Evolutionary conservation across 2,113 vertebrate species (phyloP), one percentile per base, ranked within the genome.

Genomic region (Proteles cristata): DNA sequence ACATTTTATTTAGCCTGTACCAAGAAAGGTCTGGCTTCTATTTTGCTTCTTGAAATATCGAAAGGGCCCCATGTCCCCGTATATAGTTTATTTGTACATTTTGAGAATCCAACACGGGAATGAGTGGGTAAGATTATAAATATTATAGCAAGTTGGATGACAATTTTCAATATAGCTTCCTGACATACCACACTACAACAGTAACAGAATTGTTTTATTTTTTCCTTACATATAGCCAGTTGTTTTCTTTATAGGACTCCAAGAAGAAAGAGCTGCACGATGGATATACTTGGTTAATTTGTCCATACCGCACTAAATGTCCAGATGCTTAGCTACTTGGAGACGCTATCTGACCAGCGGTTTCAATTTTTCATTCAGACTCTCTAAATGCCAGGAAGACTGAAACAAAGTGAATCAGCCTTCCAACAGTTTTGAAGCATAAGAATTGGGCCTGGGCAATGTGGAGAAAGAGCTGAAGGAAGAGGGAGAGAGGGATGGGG

Each of bases 301-400:
- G 81, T 80, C 85, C 74, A 23, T 9, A 76, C 3, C 1, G 26
- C 66, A 21, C 7, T 58, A 39, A 55, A 45, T 65, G 93, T 14
- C 17, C 43, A 69, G 66, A 74, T 58, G 28, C 31, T 23, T 16
- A 16, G n/a, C 50, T 84, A 33, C 63, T 48, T 84, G 71, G 80
- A 76, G 88, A 74, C 3, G 4, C 35, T 77, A 4, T 71, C 85
- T 66, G n/a, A 68, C 61, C 19, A 43, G 39, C 58, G 39, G 82
- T 81, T 95, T 55, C 63, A 74, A 3, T 90, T 93, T n/a, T n/a
- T 92, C 45, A 71, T 11, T 19, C 26, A 96, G 71, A 50, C 6
- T 58, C 11, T 11, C 33, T n/a, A 83, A 83, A 11, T 31, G n/a
- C 53, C 26, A 43, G 15, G 83, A 43, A 25, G 28, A 74, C 1